Conservation (phyloP, 2,888 invertebrate genomes). For the Pinctada fucata region DNA sequence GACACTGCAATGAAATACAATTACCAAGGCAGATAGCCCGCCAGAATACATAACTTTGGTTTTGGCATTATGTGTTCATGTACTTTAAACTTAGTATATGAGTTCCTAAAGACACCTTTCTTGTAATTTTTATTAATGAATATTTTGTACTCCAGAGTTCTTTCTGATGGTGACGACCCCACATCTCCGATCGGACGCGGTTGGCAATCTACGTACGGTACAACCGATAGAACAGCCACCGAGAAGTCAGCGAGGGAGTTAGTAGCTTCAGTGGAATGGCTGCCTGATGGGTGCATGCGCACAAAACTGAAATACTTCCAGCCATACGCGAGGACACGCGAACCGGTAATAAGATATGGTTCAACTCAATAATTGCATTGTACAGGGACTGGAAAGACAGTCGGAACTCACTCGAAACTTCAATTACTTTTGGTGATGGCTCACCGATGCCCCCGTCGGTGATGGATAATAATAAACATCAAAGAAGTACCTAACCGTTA, state of each 20-base stretch:
- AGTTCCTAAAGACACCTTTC: no score
- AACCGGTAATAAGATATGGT: constrained; percentile 63
- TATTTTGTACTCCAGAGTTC: constrained; percentile 38
- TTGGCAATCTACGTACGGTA: constrained; percentile 65
- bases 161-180: constrained; percentile 62
- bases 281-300: constrained; percentile 58
- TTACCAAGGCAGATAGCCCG: no score
- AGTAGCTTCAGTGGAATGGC: constrained; percentile 60
- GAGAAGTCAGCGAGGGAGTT: constrained; percentile 56
- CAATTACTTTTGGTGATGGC: constrained; percentile 64
- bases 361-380: constrained; percentile 66
- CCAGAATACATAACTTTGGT: no score
- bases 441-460: constrained; percentile 55
- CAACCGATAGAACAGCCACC: constrained; percentile 51
- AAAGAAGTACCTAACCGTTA: no score
- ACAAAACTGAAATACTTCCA: constrained; percentile 58
- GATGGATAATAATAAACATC: constrained; percentile 40
- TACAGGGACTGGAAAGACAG: constrained; percentile 64
- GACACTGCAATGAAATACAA: no score
- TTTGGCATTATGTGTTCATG: no score
- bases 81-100: no score
- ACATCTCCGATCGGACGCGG: constrained; percentile 65
- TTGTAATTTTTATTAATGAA: no score
- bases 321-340: constrained; percentile 56
- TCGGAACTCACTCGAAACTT: constrained; percentile 59